Conservation (phyloP, 2,113 vertebrate genomes). For the Probosciger aterrimus region DNA sequence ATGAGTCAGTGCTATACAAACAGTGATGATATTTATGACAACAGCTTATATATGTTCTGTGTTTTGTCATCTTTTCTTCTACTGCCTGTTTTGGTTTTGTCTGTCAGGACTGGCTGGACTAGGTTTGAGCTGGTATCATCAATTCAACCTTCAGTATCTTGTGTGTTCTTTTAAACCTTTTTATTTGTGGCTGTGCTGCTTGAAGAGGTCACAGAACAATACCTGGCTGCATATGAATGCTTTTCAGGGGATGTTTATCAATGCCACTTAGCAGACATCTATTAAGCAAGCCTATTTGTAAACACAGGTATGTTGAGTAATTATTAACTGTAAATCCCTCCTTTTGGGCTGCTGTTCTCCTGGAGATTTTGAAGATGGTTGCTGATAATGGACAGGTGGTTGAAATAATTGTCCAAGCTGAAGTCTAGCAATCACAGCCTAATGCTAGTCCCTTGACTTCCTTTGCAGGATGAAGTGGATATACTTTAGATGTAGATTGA, state of each 20-base stretch:
- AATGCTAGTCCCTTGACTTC: not conserved
- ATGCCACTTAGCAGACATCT: not conserved
- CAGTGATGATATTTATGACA: not conserved
- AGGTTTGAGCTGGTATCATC: slow-evolving; percentile 29
- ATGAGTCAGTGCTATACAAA: not conserved
- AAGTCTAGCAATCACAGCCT: not conserved
- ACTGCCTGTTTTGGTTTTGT: not conserved
- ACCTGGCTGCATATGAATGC: not conserved
- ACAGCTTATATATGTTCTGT: not conserved
- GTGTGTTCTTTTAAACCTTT: not conserved
- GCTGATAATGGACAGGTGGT: not conserved
- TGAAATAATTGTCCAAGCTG: not conserved
- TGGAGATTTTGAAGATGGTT: not conserved
- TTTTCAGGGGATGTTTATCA: not conserved
- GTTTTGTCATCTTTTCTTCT: not conserved
- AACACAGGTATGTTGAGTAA: not conserved
- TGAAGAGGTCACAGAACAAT: not conserved
- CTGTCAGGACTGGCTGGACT: slow-evolving; percentile 9
- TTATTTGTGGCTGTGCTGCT: not conserved
- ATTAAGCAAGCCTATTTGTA: not conserved
- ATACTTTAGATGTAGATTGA: not conserved
- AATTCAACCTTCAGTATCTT: not conserved
- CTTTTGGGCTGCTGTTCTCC: not conserved
- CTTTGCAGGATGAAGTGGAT: not conserved
- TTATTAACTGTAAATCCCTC: not conserved